These are phyloP conservation scores for Drosophila prostipennis DNA, from an alignment of 2,888 invertebrate species.

Conservation along the genomic window DNA sequence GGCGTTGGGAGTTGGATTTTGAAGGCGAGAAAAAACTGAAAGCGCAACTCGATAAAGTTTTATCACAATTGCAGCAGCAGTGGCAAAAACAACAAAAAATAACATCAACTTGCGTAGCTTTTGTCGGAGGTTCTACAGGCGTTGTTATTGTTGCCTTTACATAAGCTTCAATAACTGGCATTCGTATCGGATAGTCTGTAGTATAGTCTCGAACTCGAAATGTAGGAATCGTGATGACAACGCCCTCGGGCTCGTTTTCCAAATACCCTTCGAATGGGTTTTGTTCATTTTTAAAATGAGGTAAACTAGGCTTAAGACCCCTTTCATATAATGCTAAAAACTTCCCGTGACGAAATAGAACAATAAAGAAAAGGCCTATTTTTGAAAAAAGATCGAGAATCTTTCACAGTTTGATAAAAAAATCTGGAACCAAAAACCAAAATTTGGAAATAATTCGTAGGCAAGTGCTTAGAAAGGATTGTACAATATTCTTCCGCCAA, in stretches of 20 bases:
- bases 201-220: conserved; percentile 11
- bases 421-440: too few species aligned
- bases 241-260: conserved; percentile 27
- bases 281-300: too few species aligned
- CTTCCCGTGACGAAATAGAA: too few species aligned
- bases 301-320: too few species aligned
- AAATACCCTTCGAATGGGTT: conserved; percentile 9
- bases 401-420: too few species aligned
- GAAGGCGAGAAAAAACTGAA: conserved; percentile 50
- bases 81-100: conserved; percentile 25
- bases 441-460: too few species aligned
- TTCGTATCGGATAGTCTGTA: conserved; percentile 30
- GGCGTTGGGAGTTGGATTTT: conserved; percentile 39
- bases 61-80: conserved; percentile 73
- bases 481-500: too few species aligned
- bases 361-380: too few species aligned
- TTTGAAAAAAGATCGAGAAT: too few species aligned
- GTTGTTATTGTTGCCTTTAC: conserved; percentile 40
- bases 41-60: conserved; percentile 75
- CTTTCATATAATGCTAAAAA: too few species aligned
- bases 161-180: conserved; percentile 49
- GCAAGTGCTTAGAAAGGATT: too few species aligned
- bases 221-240: conserved; percentile 41
- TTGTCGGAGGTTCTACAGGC: conserved; percentile 19
- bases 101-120: conserved; percentile 29